phyloP scores from a whole-genome alignment of 2,113 vertebrate genomes.

The Pachycephala philippinensis region DNA sequence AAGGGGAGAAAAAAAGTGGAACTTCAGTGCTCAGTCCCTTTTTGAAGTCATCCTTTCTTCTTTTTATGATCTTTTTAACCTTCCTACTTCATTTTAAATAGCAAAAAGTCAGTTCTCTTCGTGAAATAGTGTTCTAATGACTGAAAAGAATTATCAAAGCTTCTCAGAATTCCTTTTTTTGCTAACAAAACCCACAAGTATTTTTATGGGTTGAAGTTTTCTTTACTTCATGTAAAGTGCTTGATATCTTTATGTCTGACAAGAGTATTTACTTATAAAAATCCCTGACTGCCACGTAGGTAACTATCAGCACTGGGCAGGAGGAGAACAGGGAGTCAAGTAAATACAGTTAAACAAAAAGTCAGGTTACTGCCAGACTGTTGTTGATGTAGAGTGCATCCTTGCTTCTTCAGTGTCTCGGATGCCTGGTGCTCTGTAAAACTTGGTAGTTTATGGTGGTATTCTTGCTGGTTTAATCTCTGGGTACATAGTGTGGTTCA shows the following conservation, averaged over 20 bases:
- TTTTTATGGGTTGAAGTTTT: not conserved
- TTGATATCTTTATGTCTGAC: not conserved
- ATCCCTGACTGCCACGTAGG: not conserved
- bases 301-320: not conserved
- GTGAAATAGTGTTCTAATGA: not conserved
- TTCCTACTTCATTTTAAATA: not conserved
- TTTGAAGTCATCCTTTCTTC: not conserved
- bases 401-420: not conserved
- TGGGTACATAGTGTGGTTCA: not conserved
- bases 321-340: not conserved
- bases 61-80: not conserved
- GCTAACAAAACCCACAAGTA: accelerated
- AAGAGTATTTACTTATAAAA: not conserved
- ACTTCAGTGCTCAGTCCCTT: not conserved
- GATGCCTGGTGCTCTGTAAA: not conserved
- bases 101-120: not conserved
- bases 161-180: not conserved
- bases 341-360: not conserved
- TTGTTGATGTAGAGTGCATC: not conserved
- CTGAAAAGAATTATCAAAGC: not conserved
- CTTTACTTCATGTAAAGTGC: not conserved
- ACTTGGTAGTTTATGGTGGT: not conserved
- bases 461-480: not conserved
- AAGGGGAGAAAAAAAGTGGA: not conserved
- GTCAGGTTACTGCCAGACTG: not conserved